A percentile compares a stretch with the other conserved stretches of the same genome.
Evolutionary conservation across 2,888 invertebrate genomes (phyloP).

Genomic region (Drosophila leonis): DNA sequence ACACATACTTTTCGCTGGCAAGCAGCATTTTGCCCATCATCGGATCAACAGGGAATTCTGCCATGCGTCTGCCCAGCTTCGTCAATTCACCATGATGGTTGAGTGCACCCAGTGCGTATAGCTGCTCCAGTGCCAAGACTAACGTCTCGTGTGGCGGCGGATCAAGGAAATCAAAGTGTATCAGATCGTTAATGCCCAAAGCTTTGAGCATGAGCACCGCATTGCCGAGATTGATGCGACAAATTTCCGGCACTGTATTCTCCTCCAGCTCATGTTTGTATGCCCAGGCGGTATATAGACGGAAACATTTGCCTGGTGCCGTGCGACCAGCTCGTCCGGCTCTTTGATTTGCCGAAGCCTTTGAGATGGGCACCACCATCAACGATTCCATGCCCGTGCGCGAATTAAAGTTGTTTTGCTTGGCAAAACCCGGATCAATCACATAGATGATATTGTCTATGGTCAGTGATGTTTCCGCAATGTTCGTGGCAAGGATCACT

Average conservation of each 20-base stretch:
- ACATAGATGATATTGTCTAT: slow-evolving; percentile 99
- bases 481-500: slow-evolving; percentile 98
- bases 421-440: slow-evolving; percentile 99
- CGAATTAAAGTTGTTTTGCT: slow-evolving; percentile 99
- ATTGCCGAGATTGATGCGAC: slow-evolving; percentile 97
- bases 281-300: slow-evolving; percentile 99
- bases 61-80: slow-evolving; percentile 98
- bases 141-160: slow-evolving; percentile 98
- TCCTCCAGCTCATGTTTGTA: slow-evolving; percentile 99
- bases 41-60: slow-evolving; percentile 99
- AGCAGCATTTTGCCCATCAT: slow-evolving; percentile 99
- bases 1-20: slow-evolving; percentile 95
- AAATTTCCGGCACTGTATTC: slow-evolving; percentile 99
- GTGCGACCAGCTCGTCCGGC: slow-evolving; percentile 98
- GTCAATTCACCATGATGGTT: slow-evolving; percentile 99
- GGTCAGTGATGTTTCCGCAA: slow-evolving; percentile 99
- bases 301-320: slow-evolving; percentile 98
- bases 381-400: slow-evolving; percentile 99
- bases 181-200: slow-evolving; percentile 97
- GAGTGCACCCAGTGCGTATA: slow-evolving; percentile 98
- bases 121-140: slow-evolving; percentile 96
- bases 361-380: slow-evolving; percentile 99
- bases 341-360: slow-evolving; percentile 98
- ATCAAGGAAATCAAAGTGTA: slow-evolving; percentile 99
- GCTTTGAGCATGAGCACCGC: slow-evolving; percentile 98